Evolutionary conservation across 2,888 invertebrate genomes (phyloP), one percentile per base, ranked within the genome.

Genomic region (Willowsia nigromaculata): DNA sequence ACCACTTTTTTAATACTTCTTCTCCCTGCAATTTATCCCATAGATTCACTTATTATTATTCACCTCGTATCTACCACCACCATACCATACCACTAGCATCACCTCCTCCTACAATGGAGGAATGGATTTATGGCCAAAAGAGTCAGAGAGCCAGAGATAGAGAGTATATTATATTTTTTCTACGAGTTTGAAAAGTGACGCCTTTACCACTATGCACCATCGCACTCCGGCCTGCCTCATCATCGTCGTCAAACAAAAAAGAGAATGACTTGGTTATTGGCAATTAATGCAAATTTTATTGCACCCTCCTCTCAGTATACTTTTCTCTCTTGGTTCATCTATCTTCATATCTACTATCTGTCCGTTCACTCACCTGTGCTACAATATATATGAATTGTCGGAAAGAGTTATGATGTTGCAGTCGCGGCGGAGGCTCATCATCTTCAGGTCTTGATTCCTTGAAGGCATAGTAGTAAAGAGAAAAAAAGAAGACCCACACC

Each of bases 221-320:
- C 47, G 27, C 50, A 71, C 71, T 84, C 25, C 40, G 50, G 68
- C 68, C 68, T 68, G 68, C 68, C 68, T n/a, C 65, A 74, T 74
- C 74, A 71, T 43, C 71, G 47, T 68, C 84, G n/a, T 85, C 85
- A 59, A 59, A 85, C 78, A 71, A 22, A 65, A 37, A 47, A 83
- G 83, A 88, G 85, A 87, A 84, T 84, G 83, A 88, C 88, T 88
- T 88, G 88, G 88, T 88, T 88, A 88, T 88, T 83, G 88, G 88
- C 88, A 88, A 88, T 88, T 88, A 88, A 88, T 88, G 88, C 88
- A 88, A 88, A 88, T 88, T 88, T 88, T 88, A 88, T 88, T 88
- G 83, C 88, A 65, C 83, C 78, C 82, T 84, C 56, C 65, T 53
- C 83, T 83, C 81, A 18, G 37, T 76, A 65, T 80, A 78, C 62